Conservation (phyloP, 1,140 invertebrate genomes). For the Diachasma alloeum region DNA sequence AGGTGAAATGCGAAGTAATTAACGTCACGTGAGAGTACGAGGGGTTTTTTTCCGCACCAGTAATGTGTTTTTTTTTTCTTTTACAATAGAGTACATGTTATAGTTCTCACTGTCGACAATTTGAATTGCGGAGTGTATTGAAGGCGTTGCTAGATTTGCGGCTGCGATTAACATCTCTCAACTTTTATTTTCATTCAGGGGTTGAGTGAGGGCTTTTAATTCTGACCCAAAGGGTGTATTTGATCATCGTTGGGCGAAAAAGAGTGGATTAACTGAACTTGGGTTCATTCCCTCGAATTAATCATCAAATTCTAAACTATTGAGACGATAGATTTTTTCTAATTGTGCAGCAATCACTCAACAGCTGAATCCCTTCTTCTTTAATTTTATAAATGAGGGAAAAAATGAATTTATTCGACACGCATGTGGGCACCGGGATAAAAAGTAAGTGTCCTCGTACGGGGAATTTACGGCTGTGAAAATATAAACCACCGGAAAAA, state of each 20-base stretch:
- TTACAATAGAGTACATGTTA: not conserved
- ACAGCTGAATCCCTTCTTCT: constrained; percentile 9
- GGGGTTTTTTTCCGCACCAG: constrained; percentile 3
- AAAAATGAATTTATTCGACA: constrained; percentile 11
- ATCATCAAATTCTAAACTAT: not conserved
- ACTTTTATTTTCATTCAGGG: constrained; percentile 1
- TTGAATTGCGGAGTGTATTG: constrained; percentile 19
- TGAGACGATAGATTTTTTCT: not conserved
- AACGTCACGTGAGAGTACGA: constrained; percentile 20
- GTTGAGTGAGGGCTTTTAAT: not conserved
- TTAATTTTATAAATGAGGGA: constrained; percentile 10
- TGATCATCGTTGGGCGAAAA: not conserved
- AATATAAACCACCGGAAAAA: not conserved
- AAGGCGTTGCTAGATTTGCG: constrained; percentile 19
- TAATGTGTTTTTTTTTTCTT: not conserved
- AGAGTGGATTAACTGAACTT: not conserved
- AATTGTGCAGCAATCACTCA: not conserved
- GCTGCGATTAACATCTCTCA: constrained; percentile 25
- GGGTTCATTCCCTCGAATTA: not conserved
- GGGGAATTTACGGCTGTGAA: not conserved
- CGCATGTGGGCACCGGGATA: constrained; percentile 25
- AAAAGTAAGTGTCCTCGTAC: constrained; percentile 21
- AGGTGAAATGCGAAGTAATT: constrained; percentile 26
- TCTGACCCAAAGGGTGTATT: not conserved
- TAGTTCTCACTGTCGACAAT: constrained; percentile 5